phyloP scores from a whole-genome alignment of 2,888 invertebrate species.

The Therioaphis trifolii region DNA sequence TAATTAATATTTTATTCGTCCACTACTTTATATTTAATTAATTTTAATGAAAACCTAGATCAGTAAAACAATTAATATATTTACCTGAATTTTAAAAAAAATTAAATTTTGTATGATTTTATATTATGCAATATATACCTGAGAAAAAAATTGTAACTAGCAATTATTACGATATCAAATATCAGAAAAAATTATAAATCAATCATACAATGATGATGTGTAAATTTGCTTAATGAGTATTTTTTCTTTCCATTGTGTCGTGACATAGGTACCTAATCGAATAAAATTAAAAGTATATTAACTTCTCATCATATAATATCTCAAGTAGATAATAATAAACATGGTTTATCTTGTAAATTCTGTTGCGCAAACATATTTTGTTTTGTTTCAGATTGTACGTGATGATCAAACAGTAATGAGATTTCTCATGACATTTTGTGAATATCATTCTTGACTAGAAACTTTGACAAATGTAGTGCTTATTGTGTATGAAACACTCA shows the following conservation, averaged over 20 bases:
- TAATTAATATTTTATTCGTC: no score
- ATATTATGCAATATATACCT: no score
- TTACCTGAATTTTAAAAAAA: no score
- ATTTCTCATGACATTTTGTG: neutral
- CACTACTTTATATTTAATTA: no score
- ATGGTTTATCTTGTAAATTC: slow-evolving; percentile 17
- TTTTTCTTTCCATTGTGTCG: neutral
- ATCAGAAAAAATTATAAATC: neutral
- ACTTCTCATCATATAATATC: neutral
- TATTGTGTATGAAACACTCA: neutral
- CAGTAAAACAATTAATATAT: no score
- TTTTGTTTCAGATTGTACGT: slow-evolving; percentile 37
- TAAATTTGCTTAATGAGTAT: no score
- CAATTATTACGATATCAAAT: neutral
- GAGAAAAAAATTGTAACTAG: no score
- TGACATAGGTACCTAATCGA: no score
- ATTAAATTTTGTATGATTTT: no score
- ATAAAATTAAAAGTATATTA: neutral
- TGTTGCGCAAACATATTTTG: neutral
- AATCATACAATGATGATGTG: neutral
- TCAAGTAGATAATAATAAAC: neutral
- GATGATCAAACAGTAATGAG: slow-evolving; percentile 26
- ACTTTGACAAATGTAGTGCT: neutral
- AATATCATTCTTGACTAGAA: neutral
- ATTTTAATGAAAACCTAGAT: no score